Evolutionary conservation across 1,140 invertebrate genomes (phyloP), one percentile per base, ranked within the genome.

Genomic region (Dendrolimus punctatus): DNA sequence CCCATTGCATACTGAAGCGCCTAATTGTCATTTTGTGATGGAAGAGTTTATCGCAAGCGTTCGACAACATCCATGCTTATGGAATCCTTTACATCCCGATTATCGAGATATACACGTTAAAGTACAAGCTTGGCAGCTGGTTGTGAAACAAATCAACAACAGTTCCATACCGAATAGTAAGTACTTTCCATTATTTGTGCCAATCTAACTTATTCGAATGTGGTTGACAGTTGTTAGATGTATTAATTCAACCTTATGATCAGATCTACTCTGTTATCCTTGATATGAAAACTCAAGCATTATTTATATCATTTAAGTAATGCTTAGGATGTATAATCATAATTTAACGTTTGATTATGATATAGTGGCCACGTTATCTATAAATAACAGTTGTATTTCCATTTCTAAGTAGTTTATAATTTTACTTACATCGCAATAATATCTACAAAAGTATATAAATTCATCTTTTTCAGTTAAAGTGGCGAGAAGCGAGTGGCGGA

Each of bases 401-500:
- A 23, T 23, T 23, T 23, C 23, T 23, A 23, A 23, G 23, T 23
- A 23, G 23, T 23, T 23, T 23, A 23, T 23, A 23, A 23, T 23
- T n/a, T n/a, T n/a, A n/a, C n/a, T n/a, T 23, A 23, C 23, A 23
- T 23, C 23, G 3, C 23, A 23, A 23, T 23, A 23, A 23, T 23
- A 23, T 23, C 23, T 3, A 23, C 23, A 23, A 23, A 23, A 23
- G 23, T 23, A 23, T 23, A 23, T 23, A 23, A 23, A 23, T 46
- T 46, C 23, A n/a, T 50, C n/a, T 39, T 49, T 73, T 78, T 58
- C 62, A 85, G 81, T 81, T 45, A 73, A 75, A 62, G 61, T 63
- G 38, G 79, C 79, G 39, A 78, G 80, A 68, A 65, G 62, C n/a
- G 78, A 81, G 63, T 85, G 81, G 81, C 81, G 76, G 46, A 80